Conservation (phyloP, 2,797 vertebrate species). For the Melanotaenia pygmaea region DNA sequence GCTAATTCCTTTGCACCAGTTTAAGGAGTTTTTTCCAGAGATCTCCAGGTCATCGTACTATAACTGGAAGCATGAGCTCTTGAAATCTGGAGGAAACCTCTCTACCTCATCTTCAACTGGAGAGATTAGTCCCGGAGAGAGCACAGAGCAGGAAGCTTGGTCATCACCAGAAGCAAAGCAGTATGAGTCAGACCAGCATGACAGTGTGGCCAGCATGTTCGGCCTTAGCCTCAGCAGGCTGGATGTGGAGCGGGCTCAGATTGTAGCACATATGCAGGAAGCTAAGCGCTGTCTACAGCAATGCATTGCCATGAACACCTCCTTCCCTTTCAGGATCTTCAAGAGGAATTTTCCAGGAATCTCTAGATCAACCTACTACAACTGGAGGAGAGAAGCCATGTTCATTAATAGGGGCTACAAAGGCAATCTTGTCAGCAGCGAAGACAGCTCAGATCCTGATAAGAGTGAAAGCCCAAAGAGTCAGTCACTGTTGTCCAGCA, state of each 20-base stretch:
- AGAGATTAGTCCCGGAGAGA: constrained; percentile 76
- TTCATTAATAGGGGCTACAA: constrained; percentile 75
- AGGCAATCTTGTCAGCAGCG: constrained; percentile 70
- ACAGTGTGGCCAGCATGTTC: constrained; percentile 75
- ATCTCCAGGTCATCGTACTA: constrained; percentile 96
- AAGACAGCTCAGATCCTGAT: constrained; percentile 78
- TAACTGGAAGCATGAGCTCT: constrained; percentile 95
- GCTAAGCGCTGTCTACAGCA: constrained; percentile 92
- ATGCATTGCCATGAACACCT: constrained; percentile 89
- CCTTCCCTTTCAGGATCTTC: constrained; percentile 92
- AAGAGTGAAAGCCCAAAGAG: constrained; percentile 76
- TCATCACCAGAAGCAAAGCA: constrained; percentile 78
- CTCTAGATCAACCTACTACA: constrained; percentile 96
- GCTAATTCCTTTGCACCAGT: constrained; percentile 89
- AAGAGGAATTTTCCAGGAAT: constrained; percentile 93
- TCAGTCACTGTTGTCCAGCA: constrained; percentile 35
- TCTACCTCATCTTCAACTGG: constrained; percentile 75
- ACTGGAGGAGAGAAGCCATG: constrained; percentile 95
- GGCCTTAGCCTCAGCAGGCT: constrained; percentile 65
- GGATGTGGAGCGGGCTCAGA: constrained; percentile 78
- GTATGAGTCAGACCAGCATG: constrained; percentile 62
- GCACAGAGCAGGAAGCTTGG: constrained; percentile 82
- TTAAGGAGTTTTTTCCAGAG: constrained; percentile 92
- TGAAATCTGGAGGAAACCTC: constrained; percentile 75
- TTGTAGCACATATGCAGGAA: constrained; percentile 88